Evolutionary conservation across 35 echinoderm and acorn worm genomes (phyloP), one percentile per base, ranked within the genome.

Genomic region (Ophioderma brevispina): DNA sequence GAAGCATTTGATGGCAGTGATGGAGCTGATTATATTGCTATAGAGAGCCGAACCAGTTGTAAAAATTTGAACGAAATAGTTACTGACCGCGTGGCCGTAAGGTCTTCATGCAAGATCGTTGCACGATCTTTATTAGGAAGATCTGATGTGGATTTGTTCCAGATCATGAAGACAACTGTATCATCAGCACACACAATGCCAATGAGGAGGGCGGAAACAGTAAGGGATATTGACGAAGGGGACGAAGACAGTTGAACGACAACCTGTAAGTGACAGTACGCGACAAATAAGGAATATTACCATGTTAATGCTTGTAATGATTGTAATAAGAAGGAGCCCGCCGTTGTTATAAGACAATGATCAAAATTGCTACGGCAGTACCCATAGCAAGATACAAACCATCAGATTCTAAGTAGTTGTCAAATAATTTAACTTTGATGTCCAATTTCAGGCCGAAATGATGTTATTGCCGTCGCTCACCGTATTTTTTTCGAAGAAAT

Each of bases 321-420:
- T 46, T 17, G 97, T 88, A 25, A 99, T 90, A 95, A 81, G 0
- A 99, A 55, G 2, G 97, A 99, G 37, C 84, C 80, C 5, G 87
- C 92, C n/a, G n/a, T n/a, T n/a, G n/a, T 42, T 95, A 99, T 21
- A 95, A n/a, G 87, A 90, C 90, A 55, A 99, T 95, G 43, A 99
- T 91, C 33, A 93, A 3, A 19, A 93, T 4, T 31, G 91, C 91
- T 36, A 78, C 39, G 0, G 76, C 23, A 34, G 43, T 76, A 19
- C 90, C 93, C 42, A 90, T 25, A 11, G 37, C 88, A 19, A 91
- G 75, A 49, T 88, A 99, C 8, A 90, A 17, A 0, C 84, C 56
- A 79, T 99, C 97, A 21, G 83, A 91, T 79, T 91, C n/a, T 19
- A 99, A 36, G 31, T 78, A 86, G 34, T 86, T 59, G 28, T 23